These are phyloP conservation scores for Eufriesea mexicana DNA, from an alignment of 1,140 invertebrate species.

Conservation along the genomic window DNA sequence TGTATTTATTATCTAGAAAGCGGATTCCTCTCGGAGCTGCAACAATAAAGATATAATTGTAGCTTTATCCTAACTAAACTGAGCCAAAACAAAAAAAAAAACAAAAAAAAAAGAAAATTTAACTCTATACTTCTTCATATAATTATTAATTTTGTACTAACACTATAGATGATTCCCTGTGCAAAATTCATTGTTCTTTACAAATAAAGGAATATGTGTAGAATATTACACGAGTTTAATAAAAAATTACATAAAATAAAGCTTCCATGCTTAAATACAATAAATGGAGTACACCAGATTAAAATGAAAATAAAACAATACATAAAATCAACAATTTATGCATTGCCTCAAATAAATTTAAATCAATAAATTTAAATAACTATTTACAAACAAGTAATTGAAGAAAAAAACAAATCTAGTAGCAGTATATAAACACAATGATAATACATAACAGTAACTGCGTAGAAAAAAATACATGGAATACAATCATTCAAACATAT, in stretches of 20 bases:
- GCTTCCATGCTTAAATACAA: constrained; percentile 8
- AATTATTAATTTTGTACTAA: not conserved
- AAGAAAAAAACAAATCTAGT: not conserved
- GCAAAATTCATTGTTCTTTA: not conserved
- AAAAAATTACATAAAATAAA: constrained; percentile 10
- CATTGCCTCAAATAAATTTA: not conserved
- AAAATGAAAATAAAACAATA: constrained; percentile 18
- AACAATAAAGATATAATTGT: constrained; percentile 59
- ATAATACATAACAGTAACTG: not conserved
- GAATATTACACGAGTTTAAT: not conserved
- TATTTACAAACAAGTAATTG: not conserved
- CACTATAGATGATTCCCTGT: constrained; percentile 1
- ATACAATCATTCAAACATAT: not conserved
- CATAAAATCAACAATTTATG: not conserved
- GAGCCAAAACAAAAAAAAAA: too few relatives aligned
- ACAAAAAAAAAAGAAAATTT: not conserved
- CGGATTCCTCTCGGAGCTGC: constrained; percentile 74
- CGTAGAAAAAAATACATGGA: not conserved
- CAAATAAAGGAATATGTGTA: not conserved
- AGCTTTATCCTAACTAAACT: not conserved
- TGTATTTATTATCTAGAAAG: constrained; percentile 80
- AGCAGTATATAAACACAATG: not conserved
- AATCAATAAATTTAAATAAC: not conserved
- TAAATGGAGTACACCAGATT: not conserved
- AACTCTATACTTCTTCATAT: not conserved